Evolutionary conservation across 2,113 vertebrate species (phyloP).

Genomic region (Dipodomys ordii): DNA sequence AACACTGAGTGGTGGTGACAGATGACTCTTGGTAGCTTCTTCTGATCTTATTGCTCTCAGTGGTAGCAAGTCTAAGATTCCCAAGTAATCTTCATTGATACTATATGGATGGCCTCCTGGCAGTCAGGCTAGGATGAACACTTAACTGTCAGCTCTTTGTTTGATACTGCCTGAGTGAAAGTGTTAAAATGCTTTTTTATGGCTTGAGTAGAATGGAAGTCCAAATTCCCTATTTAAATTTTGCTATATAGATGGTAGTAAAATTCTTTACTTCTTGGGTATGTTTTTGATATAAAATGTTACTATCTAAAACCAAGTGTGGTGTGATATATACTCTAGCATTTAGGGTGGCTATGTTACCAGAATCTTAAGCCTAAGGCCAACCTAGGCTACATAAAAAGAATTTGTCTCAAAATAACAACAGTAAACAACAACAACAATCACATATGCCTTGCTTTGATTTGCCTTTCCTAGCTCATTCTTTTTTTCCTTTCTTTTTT

Average conservation of each 20-base stretch:
- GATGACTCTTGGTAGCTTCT: background rate
- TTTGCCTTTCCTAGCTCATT: no score
- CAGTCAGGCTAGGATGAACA: background rate
- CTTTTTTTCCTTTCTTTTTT: no score
- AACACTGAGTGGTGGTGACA: background rate
- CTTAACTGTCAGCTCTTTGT: background rate
- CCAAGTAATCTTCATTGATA: background rate
- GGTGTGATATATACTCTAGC: no score
- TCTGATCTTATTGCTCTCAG: background rate
- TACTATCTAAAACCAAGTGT: no score
- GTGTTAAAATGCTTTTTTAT: rapidly evolving
- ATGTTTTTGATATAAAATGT: background rate
- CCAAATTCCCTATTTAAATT: background rate
- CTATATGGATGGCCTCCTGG: background rate
- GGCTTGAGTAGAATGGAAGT: background rate
- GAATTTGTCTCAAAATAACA: no score
- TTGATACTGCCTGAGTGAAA: background rate
- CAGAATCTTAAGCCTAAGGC: no score
- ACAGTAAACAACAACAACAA: no score
- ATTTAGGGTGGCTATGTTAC: no score
- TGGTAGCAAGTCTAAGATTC: background rate
- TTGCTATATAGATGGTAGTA: background rate
- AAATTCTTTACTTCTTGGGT: background rate
- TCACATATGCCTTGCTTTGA: no score
- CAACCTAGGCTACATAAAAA: no score